Conservation (phyloP, 2,113 vertebrate species). For the Aegotheles bennettii region DNA sequence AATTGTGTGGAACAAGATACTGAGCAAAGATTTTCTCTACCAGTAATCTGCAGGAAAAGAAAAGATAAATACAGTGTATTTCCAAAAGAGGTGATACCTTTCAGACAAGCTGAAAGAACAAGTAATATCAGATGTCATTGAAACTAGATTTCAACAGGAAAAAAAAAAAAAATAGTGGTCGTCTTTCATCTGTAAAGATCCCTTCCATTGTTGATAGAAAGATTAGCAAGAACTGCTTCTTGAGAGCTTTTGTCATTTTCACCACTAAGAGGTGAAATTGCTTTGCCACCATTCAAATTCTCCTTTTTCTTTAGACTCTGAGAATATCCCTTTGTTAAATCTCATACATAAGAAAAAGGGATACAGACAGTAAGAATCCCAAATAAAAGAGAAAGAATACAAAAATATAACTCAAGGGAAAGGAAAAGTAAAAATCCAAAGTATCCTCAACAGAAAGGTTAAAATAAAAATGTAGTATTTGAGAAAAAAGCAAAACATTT, state of each 20-base stretch:
- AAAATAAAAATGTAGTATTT: background rate
- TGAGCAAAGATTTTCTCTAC: slow-evolving; percentile 99
- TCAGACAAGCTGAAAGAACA: background rate
- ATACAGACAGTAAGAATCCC: background rate
- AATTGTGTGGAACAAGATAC: slow-evolving; percentile 96
- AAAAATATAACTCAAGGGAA: background rate
- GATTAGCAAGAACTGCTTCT: background rate
- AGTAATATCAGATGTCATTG: background rate
- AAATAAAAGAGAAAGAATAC: background rate
- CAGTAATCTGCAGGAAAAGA: slow-evolving; percentile 79
- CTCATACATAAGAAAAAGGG: background rate
- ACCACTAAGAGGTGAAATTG: background rate
- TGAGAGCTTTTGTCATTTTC: background rate
- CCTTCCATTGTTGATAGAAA: background rate
- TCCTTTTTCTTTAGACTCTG: background rate
- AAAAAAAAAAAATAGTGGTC: background rate
- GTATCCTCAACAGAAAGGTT: background rate
- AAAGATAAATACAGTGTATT: background rate
- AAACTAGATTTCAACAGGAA: background rate
- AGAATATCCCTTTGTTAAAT: background rate
- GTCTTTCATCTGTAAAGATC: background rate
- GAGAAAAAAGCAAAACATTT: background rate
- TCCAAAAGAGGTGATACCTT: background rate
- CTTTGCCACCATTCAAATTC: background rate
- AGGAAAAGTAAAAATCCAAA: background rate